phyloP scores from a whole-genome alignment of 1,140 invertebrate species.

The Tenebrio molitor region DNA sequence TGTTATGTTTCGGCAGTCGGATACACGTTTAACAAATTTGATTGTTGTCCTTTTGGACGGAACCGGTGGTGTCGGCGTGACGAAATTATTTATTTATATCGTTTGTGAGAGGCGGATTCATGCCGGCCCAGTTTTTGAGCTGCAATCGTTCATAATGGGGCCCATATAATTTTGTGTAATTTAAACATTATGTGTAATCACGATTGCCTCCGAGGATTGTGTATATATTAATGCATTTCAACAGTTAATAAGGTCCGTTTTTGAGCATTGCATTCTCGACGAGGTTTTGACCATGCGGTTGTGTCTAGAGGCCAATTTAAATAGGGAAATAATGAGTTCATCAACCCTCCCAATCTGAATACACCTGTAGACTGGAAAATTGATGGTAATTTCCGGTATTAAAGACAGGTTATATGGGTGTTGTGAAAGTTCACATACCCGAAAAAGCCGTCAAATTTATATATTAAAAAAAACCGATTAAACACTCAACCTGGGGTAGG shows the following conservation, averaged over 20 bases:
- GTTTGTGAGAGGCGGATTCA: neutral
- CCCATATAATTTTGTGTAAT: slow-evolving; percentile 5
- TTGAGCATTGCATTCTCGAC: neutral
- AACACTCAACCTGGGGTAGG: neutral
- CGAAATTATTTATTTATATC: neutral
- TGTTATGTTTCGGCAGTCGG: too few relatives aligned
- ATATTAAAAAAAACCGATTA: neutral
- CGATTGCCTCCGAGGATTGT: neutral
- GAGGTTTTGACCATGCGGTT: neutral
- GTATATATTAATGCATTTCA: slow-evolving; percentile 26
- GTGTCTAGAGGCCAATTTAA: slow-evolving; percentile 17
- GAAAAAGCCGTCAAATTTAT: too few relatives aligned
- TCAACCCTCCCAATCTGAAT: slow-evolving; percentile 22
- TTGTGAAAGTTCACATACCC: slow-evolving; percentile 11
- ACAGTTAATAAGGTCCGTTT: slow-evolving; percentile 19
- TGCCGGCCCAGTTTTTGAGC: slow-evolving; percentile 5
- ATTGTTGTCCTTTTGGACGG: too few relatives aligned
- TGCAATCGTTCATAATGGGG: slow-evolving; percentile 23
- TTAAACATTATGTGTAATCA: slow-evolving; percentile 26
- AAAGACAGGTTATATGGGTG: slow-evolving; percentile 9
- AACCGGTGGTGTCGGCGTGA: neutral
- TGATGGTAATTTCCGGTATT: slow-evolving; percentile 28
- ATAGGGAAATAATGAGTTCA: slow-evolving; percentile 34
- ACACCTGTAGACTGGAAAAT: slow-evolving; percentile 38
- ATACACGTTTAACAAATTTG: too few relatives aligned